phyloP scores from a whole-genome alignment of 92 coral and sea anemone species.

The Paramuricea clavata region DNA sequence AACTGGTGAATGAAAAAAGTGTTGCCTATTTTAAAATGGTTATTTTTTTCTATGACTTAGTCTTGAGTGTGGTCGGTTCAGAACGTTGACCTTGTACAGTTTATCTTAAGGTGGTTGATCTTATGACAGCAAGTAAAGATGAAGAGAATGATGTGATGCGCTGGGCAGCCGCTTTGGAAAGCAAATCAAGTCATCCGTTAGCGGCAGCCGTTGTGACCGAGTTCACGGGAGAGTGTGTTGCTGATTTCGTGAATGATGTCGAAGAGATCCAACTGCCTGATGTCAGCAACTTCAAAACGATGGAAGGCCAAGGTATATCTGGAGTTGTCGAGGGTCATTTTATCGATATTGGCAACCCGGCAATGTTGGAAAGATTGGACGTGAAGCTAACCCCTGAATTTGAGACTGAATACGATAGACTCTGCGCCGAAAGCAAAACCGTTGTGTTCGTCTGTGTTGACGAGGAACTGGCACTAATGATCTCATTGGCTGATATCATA shows the following conservation, averaged over 20 bases:
- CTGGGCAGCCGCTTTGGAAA: too few relatives aligned
- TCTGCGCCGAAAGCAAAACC: conserved; percentile 88
- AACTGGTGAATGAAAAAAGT: too few relatives aligned
- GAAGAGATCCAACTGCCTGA: conserved; percentile 67
- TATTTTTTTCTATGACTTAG: too few relatives aligned
- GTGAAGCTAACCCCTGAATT: conserved; percentile 53
- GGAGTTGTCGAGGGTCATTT: conserved; percentile 78
- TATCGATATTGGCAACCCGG: conserved; percentile 78
- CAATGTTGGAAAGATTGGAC: conserved; percentile 59
- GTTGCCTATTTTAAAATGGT: too few relatives aligned
- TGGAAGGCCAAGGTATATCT: conserved; percentile 91
- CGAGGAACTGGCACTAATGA: conserved; percentile 78
- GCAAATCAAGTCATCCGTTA: too few relatives aligned
- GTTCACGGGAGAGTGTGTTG: too few relatives aligned
- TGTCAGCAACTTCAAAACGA: conserved; percentile 75
- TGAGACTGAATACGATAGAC: conserved; percentile 68
- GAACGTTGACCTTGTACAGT: too few relatives aligned
- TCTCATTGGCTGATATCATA: conserved; percentile 87
- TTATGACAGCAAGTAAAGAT: too few relatives aligned
- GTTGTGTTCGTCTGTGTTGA: conserved; percentile 86
- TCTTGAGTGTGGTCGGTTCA: too few relatives aligned
- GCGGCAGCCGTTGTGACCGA: too few relatives aligned
- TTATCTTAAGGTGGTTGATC: too few relatives aligned
- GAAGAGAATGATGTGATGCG: too few relatives aligned
- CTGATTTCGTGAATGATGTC: conserved; percentile 56